phyloP scores from a whole-genome alignment of 2,113 vertebrate species.

The Phylloscopus whistleri region DNA sequence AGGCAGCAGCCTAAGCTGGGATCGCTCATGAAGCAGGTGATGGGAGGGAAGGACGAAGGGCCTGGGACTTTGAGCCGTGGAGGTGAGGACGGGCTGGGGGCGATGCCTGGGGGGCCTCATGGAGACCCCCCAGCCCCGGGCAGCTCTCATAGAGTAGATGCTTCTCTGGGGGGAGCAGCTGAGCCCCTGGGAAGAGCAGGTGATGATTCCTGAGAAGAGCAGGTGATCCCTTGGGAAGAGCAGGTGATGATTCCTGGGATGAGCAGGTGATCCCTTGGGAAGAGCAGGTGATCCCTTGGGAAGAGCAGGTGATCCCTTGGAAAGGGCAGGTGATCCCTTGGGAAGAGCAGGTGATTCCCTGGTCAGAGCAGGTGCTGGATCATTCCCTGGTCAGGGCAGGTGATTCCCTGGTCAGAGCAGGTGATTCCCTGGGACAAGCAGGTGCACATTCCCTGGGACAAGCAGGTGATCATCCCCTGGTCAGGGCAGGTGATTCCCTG shows the following conservation, averaged over 20 bases:
- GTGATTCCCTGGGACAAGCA: background rate
- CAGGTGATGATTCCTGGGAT: background rate
- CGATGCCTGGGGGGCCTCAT: background rate
- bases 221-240: background rate
- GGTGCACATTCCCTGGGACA: too few relatives aligned
- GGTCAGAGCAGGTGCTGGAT: background rate
- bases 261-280: too few relatives aligned
- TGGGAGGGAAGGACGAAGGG: constrained; percentile 84
- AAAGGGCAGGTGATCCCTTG: background rate
- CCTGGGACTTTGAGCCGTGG: constrained; percentile 81
- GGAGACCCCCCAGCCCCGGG: background rate
- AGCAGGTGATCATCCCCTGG: background rate
- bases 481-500: background rate
- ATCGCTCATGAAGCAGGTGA: constrained; percentile 91
- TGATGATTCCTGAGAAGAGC: too few relatives aligned
- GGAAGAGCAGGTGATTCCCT: too few relatives aligned
- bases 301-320: too few relatives aligned
- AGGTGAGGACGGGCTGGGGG: constrained; percentile 62
- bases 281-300: background rate
- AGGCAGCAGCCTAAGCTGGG: constrained; percentile 88
- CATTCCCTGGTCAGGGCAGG: background rate
- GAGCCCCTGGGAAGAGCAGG: background rate
- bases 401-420: background rate
- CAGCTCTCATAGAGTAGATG: background rate
- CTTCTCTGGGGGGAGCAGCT: background rate